Percentiles rank a stretch among this genome's conserved stretches.
Conservation (phyloP, 2,888 invertebrate species). For the Lepidochitona cinerea region DNA sequence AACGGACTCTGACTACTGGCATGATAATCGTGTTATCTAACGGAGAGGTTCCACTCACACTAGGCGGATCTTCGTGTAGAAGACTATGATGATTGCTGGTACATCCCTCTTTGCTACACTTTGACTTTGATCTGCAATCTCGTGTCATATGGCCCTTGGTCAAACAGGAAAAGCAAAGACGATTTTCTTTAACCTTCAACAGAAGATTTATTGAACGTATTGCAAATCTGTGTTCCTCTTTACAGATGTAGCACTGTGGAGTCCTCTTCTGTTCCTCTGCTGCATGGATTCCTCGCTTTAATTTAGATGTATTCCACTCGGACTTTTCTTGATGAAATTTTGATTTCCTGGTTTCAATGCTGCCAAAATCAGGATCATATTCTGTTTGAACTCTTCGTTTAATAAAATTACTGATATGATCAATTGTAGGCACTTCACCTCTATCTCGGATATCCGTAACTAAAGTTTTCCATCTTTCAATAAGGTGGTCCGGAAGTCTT, state of each 20-base stretch:
- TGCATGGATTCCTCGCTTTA: not conserved
- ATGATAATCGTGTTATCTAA: not conserved
- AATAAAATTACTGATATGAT: too few species aligned
- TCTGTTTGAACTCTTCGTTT: too few species aligned
- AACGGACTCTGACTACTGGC: constrained; percentile 1
- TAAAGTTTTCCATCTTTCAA: too few species aligned
- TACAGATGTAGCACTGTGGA: not conserved
- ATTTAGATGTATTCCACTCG: too few species aligned
- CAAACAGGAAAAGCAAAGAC: constrained; percentile 15
- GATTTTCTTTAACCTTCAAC: not conserved
- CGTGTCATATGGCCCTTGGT: not conserved
- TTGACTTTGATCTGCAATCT: constrained; percentile 4
- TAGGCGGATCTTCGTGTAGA: not conserved
- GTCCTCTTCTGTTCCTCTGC: not conserved
- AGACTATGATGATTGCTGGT: not conserved
- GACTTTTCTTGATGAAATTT: too few species aligned
- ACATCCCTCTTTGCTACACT: constrained; percentile 4
- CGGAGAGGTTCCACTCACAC: constrained; percentile 2
- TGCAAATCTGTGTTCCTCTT: not conserved
- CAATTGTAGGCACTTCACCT: too few species aligned
- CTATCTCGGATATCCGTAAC: too few species aligned
- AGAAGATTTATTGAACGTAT: not conserved
- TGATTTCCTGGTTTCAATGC: too few species aligned
- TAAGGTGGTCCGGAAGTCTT: too few species aligned
- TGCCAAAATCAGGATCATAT: too few species aligned